Percentiles rank a stretch among this genome's conserved stretches.
Conservation (phyloP, 2,888 invertebrate species). For the Boloria selene region DNA sequence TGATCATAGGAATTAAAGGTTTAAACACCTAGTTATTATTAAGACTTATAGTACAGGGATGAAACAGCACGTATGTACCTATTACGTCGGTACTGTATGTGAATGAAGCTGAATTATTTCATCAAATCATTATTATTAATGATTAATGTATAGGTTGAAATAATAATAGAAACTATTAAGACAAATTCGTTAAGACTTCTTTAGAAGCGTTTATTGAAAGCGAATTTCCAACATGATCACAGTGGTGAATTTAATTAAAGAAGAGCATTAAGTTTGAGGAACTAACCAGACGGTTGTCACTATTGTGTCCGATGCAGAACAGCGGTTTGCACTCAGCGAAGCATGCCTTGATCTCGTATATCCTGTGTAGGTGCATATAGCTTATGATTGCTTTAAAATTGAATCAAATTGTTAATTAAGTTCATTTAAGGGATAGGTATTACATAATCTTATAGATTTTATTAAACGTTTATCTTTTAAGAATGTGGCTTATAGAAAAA, state of each 20-base stretch:
- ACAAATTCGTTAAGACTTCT: constrained; percentile 12
- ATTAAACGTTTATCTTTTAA: no score
- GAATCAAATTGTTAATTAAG: background rate
- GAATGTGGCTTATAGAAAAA: no score
- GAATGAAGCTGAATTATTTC: no score
- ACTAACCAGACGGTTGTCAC: constrained; percentile 45
- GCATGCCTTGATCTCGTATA: constrained; percentile 44
- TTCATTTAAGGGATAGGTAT: no score
- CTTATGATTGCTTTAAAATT: constrained; percentile 21
- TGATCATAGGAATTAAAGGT: no score
- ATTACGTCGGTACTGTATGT: no score
- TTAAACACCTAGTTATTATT: no score
- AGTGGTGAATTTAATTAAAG: constrained; percentile 36
- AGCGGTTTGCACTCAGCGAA: constrained; percentile 53
- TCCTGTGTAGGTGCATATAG: constrained; percentile 27
- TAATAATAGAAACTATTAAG: constrained; percentile 3
- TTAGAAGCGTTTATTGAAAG: constrained; percentile 15
- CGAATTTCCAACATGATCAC: constrained; percentile 21
- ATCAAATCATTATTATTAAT: no score
- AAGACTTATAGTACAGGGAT: no score
- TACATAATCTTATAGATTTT: no score
- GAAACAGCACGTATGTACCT: no score
- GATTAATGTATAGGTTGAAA: no score
- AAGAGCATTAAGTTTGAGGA: constrained; percentile 36
- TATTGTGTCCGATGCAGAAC: constrained; percentile 47